phyloP scores from a whole-genome alignment of 2,113 vertebrate species.

The Alligator sinensis region DNA sequence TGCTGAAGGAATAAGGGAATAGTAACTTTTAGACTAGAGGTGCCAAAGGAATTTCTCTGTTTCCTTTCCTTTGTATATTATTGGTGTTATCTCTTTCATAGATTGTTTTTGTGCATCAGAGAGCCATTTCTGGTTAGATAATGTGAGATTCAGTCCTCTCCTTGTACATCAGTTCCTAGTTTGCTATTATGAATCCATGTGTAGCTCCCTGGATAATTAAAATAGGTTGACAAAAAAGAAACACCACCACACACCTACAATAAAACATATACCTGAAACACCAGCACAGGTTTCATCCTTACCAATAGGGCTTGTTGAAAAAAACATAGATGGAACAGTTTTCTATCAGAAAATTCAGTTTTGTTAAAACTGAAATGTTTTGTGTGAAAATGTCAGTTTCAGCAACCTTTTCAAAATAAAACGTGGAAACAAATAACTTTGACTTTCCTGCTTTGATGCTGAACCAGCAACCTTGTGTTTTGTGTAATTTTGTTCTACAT shows the following conservation, averaged over 20 bases:
- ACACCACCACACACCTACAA: background rate
- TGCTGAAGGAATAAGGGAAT: background rate
- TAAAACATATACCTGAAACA: background rate
- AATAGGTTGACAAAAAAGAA: background rate
- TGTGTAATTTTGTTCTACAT: too few relatives aligned
- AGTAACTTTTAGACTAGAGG: background rate
- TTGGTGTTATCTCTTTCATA: background rate
- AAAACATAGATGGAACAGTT: background rate
- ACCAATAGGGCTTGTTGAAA: background rate
- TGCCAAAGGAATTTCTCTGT: background rate
- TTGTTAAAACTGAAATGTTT: background rate
- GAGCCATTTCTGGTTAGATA: background rate
- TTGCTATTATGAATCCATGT: background rate
- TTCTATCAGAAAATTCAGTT: background rate
- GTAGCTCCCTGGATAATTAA: background rate
- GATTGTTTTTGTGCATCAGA: background rate
- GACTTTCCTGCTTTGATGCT: too few relatives aligned
- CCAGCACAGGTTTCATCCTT: background rate
- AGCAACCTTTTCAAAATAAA: background rate
- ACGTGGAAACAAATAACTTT: background rate
- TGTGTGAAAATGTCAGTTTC: background rate
- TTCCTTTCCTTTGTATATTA: background rate
- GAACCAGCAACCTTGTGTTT: too few relatives aligned
- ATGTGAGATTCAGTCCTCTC: background rate
- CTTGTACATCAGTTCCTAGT: fast-evolving